These are phyloP conservation scores for Oryzias melastigma DNA, from an alignment of 2,113 vertebrate species.

Conservation along the genomic window DNA sequence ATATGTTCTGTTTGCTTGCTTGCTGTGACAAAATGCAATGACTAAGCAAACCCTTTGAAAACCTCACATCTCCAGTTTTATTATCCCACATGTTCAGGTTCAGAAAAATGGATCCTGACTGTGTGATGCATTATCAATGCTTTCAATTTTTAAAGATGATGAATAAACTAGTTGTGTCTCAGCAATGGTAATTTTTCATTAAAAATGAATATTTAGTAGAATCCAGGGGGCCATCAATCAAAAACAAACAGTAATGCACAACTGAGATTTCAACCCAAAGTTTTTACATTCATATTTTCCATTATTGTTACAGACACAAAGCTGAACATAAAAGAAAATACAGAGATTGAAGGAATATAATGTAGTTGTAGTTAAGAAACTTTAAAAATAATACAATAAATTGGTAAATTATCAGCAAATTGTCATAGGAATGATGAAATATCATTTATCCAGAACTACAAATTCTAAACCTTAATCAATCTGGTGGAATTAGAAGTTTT, in stretches of 20 bases:
- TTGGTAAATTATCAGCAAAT: neutral
- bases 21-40: no score
- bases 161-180: conserved; percentile 11
- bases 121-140: conserved; percentile 13
- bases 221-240: neutral
- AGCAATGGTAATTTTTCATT: neutral
- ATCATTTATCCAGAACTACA: neutral
- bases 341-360: neutral
- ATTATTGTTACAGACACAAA: neutral
- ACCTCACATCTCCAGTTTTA: neutral
- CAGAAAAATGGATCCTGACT: conserved; percentile 5
- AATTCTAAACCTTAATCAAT: no score
- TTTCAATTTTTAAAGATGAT: conserved; percentile 13
- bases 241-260: conserved; percentile 1
- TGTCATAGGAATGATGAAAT: neutral
- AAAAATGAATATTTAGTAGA: conserved; percentile 7
- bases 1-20: no score
- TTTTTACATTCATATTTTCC: neutral
- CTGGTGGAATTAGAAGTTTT: no score
- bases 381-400: conserved; percentile 3
- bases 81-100: conserved; percentile 12
- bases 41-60: neutral
- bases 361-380: neutral
- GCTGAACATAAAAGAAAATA: neutral
- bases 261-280: neutral